These are phyloP conservation scores for Hoplodrina ambigua DNA, from an alignment of 2,888 invertebrate genomes.

Conservation along the genomic window DNA sequence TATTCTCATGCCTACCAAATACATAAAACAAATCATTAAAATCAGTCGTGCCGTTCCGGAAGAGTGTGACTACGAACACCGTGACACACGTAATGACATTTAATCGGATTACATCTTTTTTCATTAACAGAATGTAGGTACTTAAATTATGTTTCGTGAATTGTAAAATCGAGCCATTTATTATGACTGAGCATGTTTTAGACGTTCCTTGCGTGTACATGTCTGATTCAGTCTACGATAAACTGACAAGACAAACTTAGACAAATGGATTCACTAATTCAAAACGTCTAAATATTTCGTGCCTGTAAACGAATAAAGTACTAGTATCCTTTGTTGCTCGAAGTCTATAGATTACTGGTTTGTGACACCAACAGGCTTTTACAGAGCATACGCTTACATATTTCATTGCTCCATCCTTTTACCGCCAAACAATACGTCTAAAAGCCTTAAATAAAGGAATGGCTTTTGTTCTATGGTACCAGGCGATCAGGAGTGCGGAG, in stretches of 20 bases:
- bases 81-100: too few species aligned
- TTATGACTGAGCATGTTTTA: constrained; percentile 41
- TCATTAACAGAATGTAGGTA: not conserved
- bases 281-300: constrained; percentile 38
- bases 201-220: constrained; percentile 42
- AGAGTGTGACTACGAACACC: too few species aligned
- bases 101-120: too few species aligned
- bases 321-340: constrained; percentile 24
- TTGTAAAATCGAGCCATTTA: constrained; percentile 23
- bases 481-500: constrained; percentile 64
- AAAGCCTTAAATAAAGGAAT: constrained; percentile 63
- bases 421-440: constrained; percentile 59
- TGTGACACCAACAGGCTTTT: constrained; percentile 34
- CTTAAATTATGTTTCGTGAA: constrained; percentile 1
- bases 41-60: too few species aligned
- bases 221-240: constrained; percentile 39
- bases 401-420: constrained; percentile 56
- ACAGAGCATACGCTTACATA: constrained; percentile 38
- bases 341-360: constrained; percentile 35
- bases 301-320: constrained; percentile 37
- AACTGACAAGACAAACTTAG: constrained; percentile 40
- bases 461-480: constrained; percentile 65
- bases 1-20: too few species aligned
- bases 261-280: constrained; percentile 48
- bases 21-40: too few species aligned